Evolutionary conservation across 1,140 invertebrate genomes (phyloP).

Genomic region (Pomacea maculata): DNA sequence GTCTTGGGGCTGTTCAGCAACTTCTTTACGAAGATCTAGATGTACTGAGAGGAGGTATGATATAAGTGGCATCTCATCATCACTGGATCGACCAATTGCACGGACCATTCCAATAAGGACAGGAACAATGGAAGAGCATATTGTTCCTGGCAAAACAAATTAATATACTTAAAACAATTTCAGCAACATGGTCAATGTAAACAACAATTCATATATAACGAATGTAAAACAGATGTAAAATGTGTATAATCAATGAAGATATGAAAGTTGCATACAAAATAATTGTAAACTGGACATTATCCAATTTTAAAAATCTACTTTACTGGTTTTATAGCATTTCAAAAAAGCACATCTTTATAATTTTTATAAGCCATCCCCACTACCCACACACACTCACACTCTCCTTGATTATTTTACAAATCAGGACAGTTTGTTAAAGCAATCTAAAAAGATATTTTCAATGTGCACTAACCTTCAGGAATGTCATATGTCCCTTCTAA

Average conservation of each 20-base stretch:
- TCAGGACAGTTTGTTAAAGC: not conserved
- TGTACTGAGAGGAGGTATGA: constrained; percentile 74
- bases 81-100: constrained; percentile 84
- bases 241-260: not conserved
- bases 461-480: constrained; percentile 36
- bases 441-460: not conserved
- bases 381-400: not conserved
- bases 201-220: not conserved
- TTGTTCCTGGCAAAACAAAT: constrained; percentile 65
- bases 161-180: not conserved
- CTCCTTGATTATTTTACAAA: not conserved
- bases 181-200: not conserved
- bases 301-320: not conserved
- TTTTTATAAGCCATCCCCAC: not conserved
- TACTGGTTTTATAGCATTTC: no score
- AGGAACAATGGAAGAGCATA: constrained; percentile 87
- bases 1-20: constrained; percentile 12
- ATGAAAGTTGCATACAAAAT: not conserved
- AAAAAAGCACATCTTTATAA: no score
- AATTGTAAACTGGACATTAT: not conserved
- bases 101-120: constrained; percentile 86
- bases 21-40: constrained; percentile 67
- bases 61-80: constrained; percentile 79
- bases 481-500: constrained; percentile 48
- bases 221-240: no score